Conservation (phyloP, 2,888 invertebrate species). For the Scaptomyza flava region DNA sequence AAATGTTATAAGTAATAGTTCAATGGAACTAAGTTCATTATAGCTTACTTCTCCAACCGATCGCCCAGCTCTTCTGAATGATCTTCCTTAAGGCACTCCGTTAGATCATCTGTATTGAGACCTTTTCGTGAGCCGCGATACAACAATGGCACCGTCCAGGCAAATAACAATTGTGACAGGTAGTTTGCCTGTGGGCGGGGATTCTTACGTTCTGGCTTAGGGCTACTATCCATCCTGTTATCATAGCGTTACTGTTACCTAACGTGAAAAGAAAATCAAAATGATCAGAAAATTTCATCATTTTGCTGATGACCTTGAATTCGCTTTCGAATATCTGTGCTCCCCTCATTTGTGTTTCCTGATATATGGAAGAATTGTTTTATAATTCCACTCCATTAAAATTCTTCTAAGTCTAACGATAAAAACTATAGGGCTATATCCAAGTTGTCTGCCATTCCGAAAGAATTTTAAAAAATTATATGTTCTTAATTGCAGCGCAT, state of each 20-base stretch:
- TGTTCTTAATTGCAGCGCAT: no score
- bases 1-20: background rate
- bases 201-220: constrained; percentile 82
- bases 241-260: constrained; percentile 21
- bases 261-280: constrained; percentile 10
- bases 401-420: no score
- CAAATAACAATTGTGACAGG: constrained; percentile 82
- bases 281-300: constrained; percentile 5
- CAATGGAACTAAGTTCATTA: background rate
- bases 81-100: constrained; percentile 88
- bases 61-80: constrained; percentile 83
- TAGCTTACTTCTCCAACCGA: constrained; percentile 81
- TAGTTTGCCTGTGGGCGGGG: constrained; percentile 82
- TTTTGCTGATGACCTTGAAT: no score
- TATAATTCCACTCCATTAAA: background rate
- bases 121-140: constrained; percentile 81
- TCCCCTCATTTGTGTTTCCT: no score
- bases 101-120: constrained; percentile 88
- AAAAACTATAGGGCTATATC: no score
- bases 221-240: constrained; percentile 82
- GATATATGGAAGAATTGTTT: no score
- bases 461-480: no score
- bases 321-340: no score
- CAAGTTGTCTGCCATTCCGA: no score
- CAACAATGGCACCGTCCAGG: constrained; percentile 83